Evolutionary conservation across 2,797 vertebrate genomes (phyloP), one percentile per base, ranked within the genome.

Genomic region (Gobionotothen gibberifrons): DNA sequence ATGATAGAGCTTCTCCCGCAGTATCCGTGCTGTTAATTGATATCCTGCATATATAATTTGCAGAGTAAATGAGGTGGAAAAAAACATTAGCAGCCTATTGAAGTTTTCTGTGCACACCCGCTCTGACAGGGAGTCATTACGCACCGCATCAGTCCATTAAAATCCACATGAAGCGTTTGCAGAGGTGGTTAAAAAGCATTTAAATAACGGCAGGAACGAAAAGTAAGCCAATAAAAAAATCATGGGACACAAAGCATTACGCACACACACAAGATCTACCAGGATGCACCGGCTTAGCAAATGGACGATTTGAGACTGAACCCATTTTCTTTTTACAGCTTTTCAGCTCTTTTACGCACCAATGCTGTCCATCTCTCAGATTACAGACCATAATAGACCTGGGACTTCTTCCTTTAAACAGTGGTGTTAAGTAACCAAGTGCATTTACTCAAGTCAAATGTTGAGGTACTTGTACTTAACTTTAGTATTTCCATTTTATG

Each of bases 131-230:
- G 85, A 89, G 88, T 85, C 84, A 88, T 89, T 88, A 90, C 74
- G 79, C 85, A 80, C 88, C 87, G 79, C 90, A 85, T 88, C 87
- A 90, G 72, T 82, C 89, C 86, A 86, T 89, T 92, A 89, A 91
- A 88, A 89, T 87, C 88, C 87, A 86, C 91, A 88, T 85, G 87
- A 85, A 86, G 80, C 81, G 76, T 86, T 85, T 84, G 76, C 72
- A 73, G 81, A 81, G 69, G 62, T 72, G 87, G 69, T 87, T 90
- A 85, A 81, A 88, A 69, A 82, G 62, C 81, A 82, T 85, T 87
- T 84, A 84, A 89, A 79, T 65, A 85, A 87, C 72, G 55, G 42
- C 79, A 81, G 84, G 76, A 79, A 87, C 40, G 55, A 86, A 78
- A 79, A 80, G 43, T 17, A 63, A 79, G 77, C 76, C 82, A 88